Evolutionary conservation across 2,113 vertebrate genomes (phyloP).

Genomic region (Sinocyclocheilus rhinocerous): DNA sequence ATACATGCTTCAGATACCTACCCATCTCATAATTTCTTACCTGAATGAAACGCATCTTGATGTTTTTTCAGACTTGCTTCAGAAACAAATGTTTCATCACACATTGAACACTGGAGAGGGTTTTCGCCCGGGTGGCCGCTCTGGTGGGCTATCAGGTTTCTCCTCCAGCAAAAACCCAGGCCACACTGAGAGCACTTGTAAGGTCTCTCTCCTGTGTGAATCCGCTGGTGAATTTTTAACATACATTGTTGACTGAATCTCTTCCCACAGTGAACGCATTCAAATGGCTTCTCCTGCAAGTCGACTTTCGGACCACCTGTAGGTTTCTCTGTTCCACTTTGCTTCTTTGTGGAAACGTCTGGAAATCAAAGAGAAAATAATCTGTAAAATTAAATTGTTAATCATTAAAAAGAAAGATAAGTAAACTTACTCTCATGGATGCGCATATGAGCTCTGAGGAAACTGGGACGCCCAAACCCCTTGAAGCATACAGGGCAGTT

Average conservation of each 20-base stretch:
- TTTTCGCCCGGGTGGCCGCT: constrained; percentile 21
- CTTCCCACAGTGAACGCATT: constrained; percentile 44
- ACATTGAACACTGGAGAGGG: constrained; percentile 36
- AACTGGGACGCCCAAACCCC: constrained; percentile 22
- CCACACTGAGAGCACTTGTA: constrained; percentile 48
- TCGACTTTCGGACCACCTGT: not conserved
- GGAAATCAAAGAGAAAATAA: not conserved
- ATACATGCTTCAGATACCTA: not conserved
- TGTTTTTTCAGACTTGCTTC: constrained; percentile 41
- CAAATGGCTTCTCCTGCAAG: constrained; percentile 2
- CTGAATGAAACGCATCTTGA: constrained; percentile 29
- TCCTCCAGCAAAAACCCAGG: constrained; percentile 48
- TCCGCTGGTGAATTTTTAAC: constrained; percentile 48
- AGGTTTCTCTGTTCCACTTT: not conserved
- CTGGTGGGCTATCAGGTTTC: constrained; percentile 44
- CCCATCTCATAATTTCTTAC: not conserved
- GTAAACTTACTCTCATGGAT: constrained; percentile 24
- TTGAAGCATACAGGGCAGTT: constrained; percentile 31
- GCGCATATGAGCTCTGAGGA: constrained; percentile 27
- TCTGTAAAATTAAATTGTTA: not conserved
- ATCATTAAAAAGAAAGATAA: not conserved
- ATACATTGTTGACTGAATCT: constrained; percentile 35
- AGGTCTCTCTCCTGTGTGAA: constrained; percentile 43
- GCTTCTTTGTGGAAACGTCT: not conserved
- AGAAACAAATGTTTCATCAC: constrained; percentile 30